phyloP scores from a whole-genome alignment of 2,113 vertebrate genomes.

The Athene cunicularia region DNA sequence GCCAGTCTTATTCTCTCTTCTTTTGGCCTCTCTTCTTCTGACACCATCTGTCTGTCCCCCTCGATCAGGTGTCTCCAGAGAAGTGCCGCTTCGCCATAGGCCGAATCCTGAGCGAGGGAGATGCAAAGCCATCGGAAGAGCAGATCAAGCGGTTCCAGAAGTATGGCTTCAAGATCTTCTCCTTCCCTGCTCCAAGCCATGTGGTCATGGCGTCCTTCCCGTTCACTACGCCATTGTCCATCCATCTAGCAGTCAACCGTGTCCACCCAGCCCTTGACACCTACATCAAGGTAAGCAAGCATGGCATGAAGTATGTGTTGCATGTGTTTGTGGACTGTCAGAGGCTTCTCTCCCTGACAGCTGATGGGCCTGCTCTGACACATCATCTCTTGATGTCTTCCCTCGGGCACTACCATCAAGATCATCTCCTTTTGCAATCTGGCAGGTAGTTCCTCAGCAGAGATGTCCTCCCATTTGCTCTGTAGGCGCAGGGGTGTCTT shows the following conservation, averaged over 20 bases:
- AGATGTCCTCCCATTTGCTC: not conserved
- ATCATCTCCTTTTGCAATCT: constrained; percentile 1
- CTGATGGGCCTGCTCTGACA: not conserved
- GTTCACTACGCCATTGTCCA: constrained; percentile 81
- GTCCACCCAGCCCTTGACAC: constrained; percentile 84
- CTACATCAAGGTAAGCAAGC: constrained; percentile 88
- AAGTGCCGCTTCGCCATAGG: constrained; percentile 86
- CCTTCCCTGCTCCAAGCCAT: constrained; percentile 89
- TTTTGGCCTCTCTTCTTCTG: not conserved
- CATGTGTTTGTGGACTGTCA: not conserved
- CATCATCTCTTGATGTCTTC: constrained; percentile 23
- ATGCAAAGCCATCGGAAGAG: constrained; percentile 77
- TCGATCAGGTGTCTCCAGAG: constrained; percentile 77
- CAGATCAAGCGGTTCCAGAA: constrained; percentile 85
- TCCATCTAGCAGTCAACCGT: constrained; percentile 80
- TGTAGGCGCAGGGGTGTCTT: not conserved
- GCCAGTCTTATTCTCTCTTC: not conserved
- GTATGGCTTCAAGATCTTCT: constrained; percentile 89
- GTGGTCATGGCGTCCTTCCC: constrained; percentile 89
- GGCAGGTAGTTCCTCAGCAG: constrained; percentile 26
- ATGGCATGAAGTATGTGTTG: not conserved
- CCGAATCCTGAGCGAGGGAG: constrained; percentile 89
- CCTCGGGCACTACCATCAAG: not conserved
- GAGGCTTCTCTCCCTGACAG: not conserved
- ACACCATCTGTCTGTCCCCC: not conserved